These are phyloP conservation scores for Heteropelma amictum DNA, from an alignment of 2,888 invertebrate species.

Conservation along the genomic window DNA sequence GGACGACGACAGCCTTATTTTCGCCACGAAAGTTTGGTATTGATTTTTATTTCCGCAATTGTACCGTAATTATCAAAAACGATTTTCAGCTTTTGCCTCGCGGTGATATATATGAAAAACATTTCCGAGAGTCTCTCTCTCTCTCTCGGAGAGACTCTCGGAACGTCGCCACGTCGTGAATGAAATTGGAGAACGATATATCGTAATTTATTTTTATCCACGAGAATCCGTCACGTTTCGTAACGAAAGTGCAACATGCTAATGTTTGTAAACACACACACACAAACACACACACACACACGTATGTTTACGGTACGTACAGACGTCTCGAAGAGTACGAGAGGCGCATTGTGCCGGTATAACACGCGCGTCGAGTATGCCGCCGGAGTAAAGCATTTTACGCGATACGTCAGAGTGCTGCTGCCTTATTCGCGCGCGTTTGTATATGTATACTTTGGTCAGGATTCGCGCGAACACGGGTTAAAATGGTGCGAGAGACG, in stretches of 20 bases:
- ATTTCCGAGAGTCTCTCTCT: too few species aligned
- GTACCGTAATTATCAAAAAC: too few species aligned
- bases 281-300: too few species aligned
- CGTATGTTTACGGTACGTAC: too few species aligned
- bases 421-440: background rate
- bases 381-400: slow-evolving; percentile 33
- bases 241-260: background rate
- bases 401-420: background rate
- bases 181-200: slow-evolving; percentile 25
- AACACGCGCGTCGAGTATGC: slow-evolving; percentile 12
- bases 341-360: slow-evolving; percentile 21
- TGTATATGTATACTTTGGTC: background rate
- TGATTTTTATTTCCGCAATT: too few species aligned
- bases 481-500: background rate
- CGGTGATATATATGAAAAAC: too few species aligned
- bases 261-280: too few species aligned
- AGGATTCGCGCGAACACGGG: slow-evolving; percentile 22
- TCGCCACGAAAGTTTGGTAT: too few species aligned
- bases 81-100: too few species aligned
- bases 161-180: background rate
- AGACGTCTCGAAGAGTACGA: background rate
- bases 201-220: slow-evolving; percentile 48
- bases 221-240: slow-evolving; percentile 32
- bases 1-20: too few species aligned
- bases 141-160: too few species aligned